Percentiles rank a stretch among this genome's conserved stretches.
Conservation (phyloP, 2,888 invertebrate genomes). For the Drymonia ruficornis region DNA sequence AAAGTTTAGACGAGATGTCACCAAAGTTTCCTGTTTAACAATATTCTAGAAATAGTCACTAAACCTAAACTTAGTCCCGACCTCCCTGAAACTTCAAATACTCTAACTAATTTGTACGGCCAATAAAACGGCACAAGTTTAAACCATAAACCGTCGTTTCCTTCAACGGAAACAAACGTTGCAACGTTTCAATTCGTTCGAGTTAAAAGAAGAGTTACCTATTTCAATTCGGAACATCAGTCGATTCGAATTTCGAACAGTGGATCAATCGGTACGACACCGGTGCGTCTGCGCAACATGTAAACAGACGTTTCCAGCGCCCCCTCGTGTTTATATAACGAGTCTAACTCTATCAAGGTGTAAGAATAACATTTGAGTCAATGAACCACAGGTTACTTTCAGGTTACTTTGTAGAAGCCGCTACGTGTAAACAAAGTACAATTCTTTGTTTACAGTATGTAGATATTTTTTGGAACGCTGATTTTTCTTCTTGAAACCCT, state of each 20-base stretch:
- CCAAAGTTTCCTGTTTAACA: not conserved
- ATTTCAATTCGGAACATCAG: constrained; percentile 14
- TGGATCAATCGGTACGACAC: constrained; percentile 46
- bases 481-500: constrained; percentile 23
- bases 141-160: not conserved
- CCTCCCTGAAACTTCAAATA: constrained; percentile 1
- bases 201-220: constrained; percentile 15
- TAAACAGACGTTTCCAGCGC: constrained; percentile 44
- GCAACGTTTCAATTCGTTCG: constrained; percentile 13
- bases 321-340: constrained; percentile 46
- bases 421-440: constrained; percentile 53
- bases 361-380: constrained; percentile 73
- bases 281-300: constrained; percentile 40
- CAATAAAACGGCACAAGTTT: not conserved
- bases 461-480: constrained; percentile 31
- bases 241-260: constrained; percentile 12
- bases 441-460: constrained; percentile 44
- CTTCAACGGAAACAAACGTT: constrained; percentile 3
- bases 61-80: not conserved
- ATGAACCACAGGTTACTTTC: constrained; percentile 75
- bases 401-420: constrained; percentile 69
- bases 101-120: not conserved
- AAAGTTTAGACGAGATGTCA: too few relatives aligned
- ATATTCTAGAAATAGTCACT: not conserved
- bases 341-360: constrained; percentile 65